Evolutionary conservation across 2,888 invertebrate species (phyloP).

Genomic region (Microplitis deprimator): DNA sequence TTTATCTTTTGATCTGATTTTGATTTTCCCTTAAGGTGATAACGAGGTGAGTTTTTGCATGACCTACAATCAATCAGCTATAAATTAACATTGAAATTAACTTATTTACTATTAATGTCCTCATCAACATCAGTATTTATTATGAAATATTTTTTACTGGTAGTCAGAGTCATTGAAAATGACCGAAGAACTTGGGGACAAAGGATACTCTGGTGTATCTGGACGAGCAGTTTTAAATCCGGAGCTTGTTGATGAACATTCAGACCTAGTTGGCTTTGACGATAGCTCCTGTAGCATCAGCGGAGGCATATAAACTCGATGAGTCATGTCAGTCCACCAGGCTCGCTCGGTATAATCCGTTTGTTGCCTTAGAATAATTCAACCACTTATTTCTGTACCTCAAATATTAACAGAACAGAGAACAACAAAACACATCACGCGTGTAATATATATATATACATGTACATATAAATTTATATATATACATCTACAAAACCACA

Average conservation of each 20-base stretch:
- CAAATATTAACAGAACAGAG: not conserved
- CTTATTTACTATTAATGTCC: too few species aligned
- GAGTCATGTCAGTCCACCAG: constrained; percentile 52
- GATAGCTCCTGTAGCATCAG: constrained; percentile 38
- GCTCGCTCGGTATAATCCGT: constrained; percentile 43
- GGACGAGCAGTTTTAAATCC: constrained; percentile 46
- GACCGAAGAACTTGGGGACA: constrained; percentile 41
- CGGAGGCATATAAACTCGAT: constrained; percentile 50
- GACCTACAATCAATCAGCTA: constrained; percentile 37
- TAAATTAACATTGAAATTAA: not conserved
- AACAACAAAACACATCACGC: constrained; percentile 2
- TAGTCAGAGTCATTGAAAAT: constrained; percentile 39
- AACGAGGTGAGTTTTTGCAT: constrained; percentile 20
- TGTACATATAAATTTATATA: not conserved
- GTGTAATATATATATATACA: not conserved
- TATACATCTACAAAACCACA: not conserved
- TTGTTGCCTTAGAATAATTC: constrained; percentile 46
- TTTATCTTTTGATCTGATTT: too few species aligned
- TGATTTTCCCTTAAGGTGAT: too few species aligned
- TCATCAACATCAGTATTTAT: too few species aligned
- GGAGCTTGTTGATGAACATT: constrained; percentile 49
- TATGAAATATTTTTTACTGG: constrained; percentile 32
- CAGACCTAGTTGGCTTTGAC: constrained; percentile 49
- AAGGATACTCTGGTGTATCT: constrained; percentile 37
- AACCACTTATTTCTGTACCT: constrained; percentile 17